Percentiles rank a stretch among this genome's conserved stretches.
These are phyloP conservation scores for Cosmia trapezina DNA, from an alignment of 2,888 invertebrate genomes.

Conservation along the genomic window DNA sequence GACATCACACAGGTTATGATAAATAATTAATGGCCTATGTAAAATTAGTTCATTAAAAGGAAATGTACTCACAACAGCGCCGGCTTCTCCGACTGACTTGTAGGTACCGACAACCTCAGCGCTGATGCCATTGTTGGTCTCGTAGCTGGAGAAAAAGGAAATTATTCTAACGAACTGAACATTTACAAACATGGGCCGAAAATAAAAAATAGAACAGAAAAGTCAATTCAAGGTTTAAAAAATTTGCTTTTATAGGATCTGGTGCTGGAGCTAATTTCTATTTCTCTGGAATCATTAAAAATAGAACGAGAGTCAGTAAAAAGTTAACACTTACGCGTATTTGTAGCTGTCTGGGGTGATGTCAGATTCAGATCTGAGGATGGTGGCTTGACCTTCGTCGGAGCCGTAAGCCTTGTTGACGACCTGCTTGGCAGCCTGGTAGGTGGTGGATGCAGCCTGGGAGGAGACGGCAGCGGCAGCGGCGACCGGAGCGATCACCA, in stretches of 20 bases:
- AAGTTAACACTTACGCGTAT: constrained; percentile 67
- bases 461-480: constrained; percentile 24
- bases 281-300: neutral
- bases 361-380: constrained; percentile 68
- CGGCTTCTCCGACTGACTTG: constrained; percentile 81
- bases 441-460: neutral
- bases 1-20: neutral
- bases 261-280: neutral
- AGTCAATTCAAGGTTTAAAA: neutral
- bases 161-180: neutral
- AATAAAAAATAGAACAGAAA: neutral
- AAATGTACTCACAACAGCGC: constrained; percentile 72
- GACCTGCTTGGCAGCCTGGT: constrained; percentile 34
- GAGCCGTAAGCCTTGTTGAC: constrained; percentile 35
- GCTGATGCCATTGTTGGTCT: constrained; percentile 90
- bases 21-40: neutral
- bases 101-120: constrained; percentile 87
- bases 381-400: constrained; percentile 63
- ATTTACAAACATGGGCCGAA: neutral
- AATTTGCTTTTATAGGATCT: neutral
- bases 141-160: constrained; percentile 80
- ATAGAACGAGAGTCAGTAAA: neutral
- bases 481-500: constrained; percentile 15
- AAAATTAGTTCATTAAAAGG: neutral
- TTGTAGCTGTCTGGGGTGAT: constrained; percentile 68